A percentile compares a stretch with the other conserved stretches of the same genome.
Conservation (phyloP, 92 coral and sea anemone genomes). For the Bergia puertoricense region DNA sequence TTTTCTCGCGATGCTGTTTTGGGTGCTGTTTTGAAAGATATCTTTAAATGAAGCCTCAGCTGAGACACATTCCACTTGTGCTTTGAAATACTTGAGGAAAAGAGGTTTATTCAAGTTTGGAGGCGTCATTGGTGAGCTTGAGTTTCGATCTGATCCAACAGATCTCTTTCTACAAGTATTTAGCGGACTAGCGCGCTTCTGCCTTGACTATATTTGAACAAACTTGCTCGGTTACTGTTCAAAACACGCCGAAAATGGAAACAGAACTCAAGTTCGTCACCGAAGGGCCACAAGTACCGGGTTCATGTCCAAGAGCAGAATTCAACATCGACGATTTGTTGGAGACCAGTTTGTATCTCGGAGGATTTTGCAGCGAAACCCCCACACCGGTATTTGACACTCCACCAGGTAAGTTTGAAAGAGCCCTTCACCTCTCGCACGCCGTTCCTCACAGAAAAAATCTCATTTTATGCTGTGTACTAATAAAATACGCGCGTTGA, state of each 20-base stretch:
- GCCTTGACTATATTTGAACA: conserved; percentile 45
- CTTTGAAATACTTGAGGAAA: conserved; percentile 43
- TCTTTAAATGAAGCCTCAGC: background rate
- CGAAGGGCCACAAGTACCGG: conserved; percentile 35
- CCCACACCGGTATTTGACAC: conserved; percentile 36
- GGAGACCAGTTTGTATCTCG: conserved; percentile 41
- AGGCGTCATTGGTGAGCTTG: conserved; percentile 34
- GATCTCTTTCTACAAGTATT: conserved; percentile 24
- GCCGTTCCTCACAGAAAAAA: background rate
- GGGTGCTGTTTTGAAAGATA: background rate
- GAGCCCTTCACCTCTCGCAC: background rate
- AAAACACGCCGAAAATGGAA: conserved; percentile 35
- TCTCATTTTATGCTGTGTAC: background rate
- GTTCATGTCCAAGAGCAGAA: conserved; percentile 35
- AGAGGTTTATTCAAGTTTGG: conserved; percentile 26
- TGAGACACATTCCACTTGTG: conserved; percentile 28
- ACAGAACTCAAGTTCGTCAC: conserved; percentile 36
- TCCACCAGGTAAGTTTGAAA: conserved; percentile 33
- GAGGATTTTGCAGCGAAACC: conserved; percentile 45
- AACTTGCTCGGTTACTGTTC: conserved; percentile 16
- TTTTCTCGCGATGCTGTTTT: background rate
- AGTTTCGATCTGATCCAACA: conserved; percentile 38
- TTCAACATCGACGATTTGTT: conserved; percentile 35
- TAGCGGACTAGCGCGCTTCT: conserved; percentile 2
- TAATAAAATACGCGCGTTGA: background rate